Conservation (phyloP, 2,888 invertebrate genomes). For the Chrysotoxum bicinctum region DNA sequence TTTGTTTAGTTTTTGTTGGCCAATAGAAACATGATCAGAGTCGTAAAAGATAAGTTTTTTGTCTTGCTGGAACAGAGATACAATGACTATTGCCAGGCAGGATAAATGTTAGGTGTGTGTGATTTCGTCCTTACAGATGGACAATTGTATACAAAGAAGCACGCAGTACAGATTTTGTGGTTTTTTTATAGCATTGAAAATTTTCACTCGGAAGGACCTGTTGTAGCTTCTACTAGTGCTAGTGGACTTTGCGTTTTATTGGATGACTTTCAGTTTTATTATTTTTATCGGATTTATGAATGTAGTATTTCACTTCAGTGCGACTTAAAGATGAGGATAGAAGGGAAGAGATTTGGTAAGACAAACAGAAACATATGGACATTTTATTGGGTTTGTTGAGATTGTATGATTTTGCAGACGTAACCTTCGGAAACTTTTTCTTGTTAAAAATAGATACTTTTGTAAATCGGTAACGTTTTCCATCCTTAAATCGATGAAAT, state of each 20-base stretch:
- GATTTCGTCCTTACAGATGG: constrained; percentile 47
- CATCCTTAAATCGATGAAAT: too few relatives aligned
- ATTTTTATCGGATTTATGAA: constrained; percentile 59
- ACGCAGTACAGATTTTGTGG: not conserved
- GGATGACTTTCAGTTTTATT: constrained; percentile 34
- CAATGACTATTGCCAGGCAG: constrained; percentile 24
- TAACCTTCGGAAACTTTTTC: too few relatives aligned
- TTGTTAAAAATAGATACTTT: too few relatives aligned
- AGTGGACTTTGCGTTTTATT: constrained; percentile 56
- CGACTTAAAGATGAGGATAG: not conserved
- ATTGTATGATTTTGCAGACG: too few relatives aligned
- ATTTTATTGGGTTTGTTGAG: too few relatives aligned
- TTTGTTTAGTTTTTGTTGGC: constrained; percentile 15
- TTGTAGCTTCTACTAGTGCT: constrained; percentile 20
- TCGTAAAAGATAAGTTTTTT: constrained; percentile 30
- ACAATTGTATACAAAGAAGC: constrained; percentile 42
- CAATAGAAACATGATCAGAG: constrained; percentile 16
- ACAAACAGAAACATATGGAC: too few relatives aligned
- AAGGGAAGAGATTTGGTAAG: not conserved
- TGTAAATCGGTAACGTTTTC: too few relatives aligned
- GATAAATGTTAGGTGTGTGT: not conserved
- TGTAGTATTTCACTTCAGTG: constrained; percentile 38
- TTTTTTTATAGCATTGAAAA: not conserved
- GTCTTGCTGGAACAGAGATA: not conserved
- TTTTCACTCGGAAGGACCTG: constrained; percentile 41